These are phyloP conservation scores for Tetranychus truncatus DNA, from an alignment of 2,888 invertebrate species.

Conservation along the genomic window DNA sequence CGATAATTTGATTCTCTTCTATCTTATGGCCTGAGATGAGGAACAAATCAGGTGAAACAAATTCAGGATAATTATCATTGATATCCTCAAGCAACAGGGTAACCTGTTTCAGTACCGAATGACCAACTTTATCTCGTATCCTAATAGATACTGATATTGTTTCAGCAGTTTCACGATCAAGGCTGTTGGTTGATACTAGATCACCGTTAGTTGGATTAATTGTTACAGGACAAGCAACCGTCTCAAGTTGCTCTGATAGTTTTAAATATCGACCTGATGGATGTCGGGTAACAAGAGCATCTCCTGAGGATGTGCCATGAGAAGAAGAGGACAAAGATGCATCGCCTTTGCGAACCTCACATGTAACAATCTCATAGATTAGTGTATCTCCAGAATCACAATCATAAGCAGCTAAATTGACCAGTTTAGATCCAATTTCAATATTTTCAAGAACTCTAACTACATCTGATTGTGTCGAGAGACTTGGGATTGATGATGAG, in stretches of 20 bases:
- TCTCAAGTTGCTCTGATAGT: constrained; percentile 15
- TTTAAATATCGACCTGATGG: constrained; percentile 5
- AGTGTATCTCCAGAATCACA: constrained; percentile 14
- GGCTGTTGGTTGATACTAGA: constrained; percentile 25
- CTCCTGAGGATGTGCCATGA: no score
- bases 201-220: constrained; percentile 31
- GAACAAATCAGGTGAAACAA: constrained; percentile 72
- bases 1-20: constrained; percentile 44
- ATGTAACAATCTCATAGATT: constrained; percentile 19
- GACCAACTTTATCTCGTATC: constrained; percentile 24
- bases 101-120: constrained; percentile 73
- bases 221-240: constrained; percentile 27
- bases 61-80: constrained; percentile 77
- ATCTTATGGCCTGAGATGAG: constrained; percentile 43
- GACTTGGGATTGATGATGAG: no score
- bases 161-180: constrained; percentile 28
- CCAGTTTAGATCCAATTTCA: no score
- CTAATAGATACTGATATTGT: constrained; percentile 11
- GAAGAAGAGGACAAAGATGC: no score
- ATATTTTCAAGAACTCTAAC: no score
- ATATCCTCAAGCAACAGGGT: constrained; percentile 80
- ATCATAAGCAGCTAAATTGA: constrained; percentile 29
- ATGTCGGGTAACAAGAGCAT: no score
- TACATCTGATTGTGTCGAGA: no score
- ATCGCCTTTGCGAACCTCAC: not conserved